Evolutionary conservation across 2,888 invertebrate species (phyloP).

Genomic region (Lacanobia wlatinum): DNA sequence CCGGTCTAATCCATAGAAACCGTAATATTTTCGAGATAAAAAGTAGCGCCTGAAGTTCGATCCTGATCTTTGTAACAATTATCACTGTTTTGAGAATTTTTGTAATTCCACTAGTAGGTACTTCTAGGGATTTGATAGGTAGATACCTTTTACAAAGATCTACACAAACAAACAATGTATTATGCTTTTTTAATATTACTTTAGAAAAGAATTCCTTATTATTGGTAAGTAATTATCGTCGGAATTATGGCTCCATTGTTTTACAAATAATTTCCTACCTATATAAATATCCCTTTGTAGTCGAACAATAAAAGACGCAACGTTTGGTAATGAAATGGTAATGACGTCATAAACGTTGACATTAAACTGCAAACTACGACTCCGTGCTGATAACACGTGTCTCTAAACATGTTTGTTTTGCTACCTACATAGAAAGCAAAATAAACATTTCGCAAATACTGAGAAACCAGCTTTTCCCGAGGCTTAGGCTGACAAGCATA

Average conservation of each 20-base stretch:
- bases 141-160: no score
- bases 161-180: background rate
- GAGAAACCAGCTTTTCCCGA: no score
- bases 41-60: no score
- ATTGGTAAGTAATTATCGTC: constrained; percentile 20
- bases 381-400: constrained; percentile 4
- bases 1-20: background rate
- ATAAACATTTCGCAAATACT: constrained; percentile 1
- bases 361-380: constrained; percentile 12
- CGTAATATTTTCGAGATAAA: background rate
- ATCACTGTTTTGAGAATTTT: background rate
- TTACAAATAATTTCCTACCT: constrained; percentile 20
- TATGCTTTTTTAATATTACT: background rate
- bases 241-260: constrained; percentile 46
- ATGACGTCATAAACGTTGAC: constrained; percentile 21
- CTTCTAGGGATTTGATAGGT: no score
- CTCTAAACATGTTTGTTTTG: background rate
- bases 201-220: constrained; percentile 1
- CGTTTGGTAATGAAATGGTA: constrained; percentile 15
- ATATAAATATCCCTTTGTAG: constrained; percentile 50
- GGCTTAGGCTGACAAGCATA: no score
- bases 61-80: no score
- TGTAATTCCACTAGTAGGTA: background rate
- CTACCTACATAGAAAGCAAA: background rate
- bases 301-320: constrained; percentile 29